A percentile compares a stretch with the other conserved stretches of the same genome.
Conservation (phyloP, 53 echinoderm and acorn worm species). For the Paracentrotus lividus region DNA sequence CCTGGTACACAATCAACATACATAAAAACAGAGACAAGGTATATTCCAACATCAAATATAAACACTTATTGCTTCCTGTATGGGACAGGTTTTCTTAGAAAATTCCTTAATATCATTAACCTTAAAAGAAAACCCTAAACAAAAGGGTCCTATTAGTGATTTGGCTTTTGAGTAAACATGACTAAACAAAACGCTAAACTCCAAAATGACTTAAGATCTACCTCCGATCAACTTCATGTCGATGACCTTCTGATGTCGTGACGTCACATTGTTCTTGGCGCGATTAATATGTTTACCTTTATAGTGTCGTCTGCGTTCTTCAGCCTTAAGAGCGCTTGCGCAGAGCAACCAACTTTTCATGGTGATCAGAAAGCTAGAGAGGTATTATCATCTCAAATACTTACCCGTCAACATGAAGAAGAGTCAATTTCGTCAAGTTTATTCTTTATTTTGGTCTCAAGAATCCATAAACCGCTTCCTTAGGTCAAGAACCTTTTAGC, state of each 20-base stretch:
- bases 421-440: not conserved
- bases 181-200: not conserved
- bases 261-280: slow-evolving; percentile 60
- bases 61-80: slow-evolving; percentile 22
- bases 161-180: slow-evolving; percentile 10
- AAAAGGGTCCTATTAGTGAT: not conserved
- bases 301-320: slow-evolving; percentile 46
- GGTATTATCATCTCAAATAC: slow-evolving; percentile 11
- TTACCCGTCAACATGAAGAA: not conserved
- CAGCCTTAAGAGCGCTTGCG: slow-evolving; percentile 7
- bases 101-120: not conserved
- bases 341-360: not conserved
- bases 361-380: too few relatives aligned
- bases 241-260: slow-evolving; percentile 49
- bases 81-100: slow-evolving; percentile 10
- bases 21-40: not conserved
- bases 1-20: not conserved
- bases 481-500: slow-evolving; percentile 28
- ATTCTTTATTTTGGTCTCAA: not conserved
- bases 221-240: slow-evolving; percentile 32
- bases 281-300: slow-evolving; percentile 62
- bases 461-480: slow-evolving; percentile 16
- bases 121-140: not conserved
- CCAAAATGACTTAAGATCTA: slow-evolving; percentile 39
- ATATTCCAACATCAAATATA: slow-evolving; percentile 5